Percentiles rank a stretch among this genome's conserved stretches.
Conservation (phyloP, 2,113 vertebrate species). For the Casuarius casuarius region DNA sequence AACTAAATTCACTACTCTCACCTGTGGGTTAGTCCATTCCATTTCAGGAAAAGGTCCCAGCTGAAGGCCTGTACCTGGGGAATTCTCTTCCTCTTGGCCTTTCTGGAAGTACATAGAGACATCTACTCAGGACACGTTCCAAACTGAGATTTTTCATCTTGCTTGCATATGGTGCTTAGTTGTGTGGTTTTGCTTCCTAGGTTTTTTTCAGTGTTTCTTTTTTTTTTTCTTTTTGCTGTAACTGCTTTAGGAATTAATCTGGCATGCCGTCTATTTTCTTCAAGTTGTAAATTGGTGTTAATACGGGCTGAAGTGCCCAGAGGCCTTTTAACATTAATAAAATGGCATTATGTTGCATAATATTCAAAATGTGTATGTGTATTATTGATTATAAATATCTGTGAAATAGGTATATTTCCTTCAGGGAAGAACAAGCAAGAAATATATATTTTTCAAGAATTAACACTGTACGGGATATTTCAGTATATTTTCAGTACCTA, state of each 20-base stretch:
- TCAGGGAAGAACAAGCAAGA: background rate
- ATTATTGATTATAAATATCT: background rate
- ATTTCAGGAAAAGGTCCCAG: constrained; percentile 72
- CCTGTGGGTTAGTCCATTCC: constrained; percentile 69
- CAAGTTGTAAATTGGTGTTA: background rate
- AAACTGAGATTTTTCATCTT: constrained; percentile 45
- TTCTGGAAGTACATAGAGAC: constrained; percentile 70
- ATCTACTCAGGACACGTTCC: constrained; percentile 55
- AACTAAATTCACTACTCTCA: constrained; percentile 55
- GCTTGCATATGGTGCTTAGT: constrained; percentile 2
- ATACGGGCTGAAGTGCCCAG: background rate
- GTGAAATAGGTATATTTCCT: background rate
- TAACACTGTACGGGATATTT: background rate
- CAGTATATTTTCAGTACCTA: constrained; percentile 24
- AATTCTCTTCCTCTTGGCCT: constrained; percentile 72
- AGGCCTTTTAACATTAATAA: background rate
- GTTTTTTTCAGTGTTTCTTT: background rate
- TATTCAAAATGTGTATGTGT: background rate
- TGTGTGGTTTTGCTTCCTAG: background rate
- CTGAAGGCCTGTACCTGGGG: constrained; percentile 71
- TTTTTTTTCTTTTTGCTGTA: background rate
- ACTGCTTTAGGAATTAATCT: background rate
- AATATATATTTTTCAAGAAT: background rate
- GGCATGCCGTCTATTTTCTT: background rate
- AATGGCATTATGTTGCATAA: background rate